phyloP scores from a whole-genome alignment of 1,140 invertebrate species.

The Lasioglossum albipes region DNA sequence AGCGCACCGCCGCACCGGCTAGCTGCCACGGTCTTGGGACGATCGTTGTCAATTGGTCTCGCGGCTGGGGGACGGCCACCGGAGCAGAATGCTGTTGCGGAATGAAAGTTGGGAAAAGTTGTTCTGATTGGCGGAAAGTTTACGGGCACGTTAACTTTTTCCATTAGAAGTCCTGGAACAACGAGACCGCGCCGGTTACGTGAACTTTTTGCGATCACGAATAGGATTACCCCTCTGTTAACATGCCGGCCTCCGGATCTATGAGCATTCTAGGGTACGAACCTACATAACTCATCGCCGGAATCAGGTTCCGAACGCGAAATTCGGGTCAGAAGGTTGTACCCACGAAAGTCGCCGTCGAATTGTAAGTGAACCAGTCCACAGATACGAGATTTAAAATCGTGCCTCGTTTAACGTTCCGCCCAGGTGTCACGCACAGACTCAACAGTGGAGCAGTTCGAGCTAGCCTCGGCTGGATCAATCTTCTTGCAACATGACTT shows the following conservation, averaged over 20 bases:
- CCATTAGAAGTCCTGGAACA: neutral
- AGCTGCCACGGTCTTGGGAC: too few species aligned
- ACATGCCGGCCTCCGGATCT: neutral
- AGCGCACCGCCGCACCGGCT: too few species aligned
- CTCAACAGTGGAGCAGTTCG: too few species aligned
- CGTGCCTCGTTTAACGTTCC: neutral
- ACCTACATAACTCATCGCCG: too few species aligned
- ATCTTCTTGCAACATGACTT: neutral
- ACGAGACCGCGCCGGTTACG: neutral
- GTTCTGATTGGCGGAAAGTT: neutral
- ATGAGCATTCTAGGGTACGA: too few species aligned
- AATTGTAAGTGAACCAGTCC: too few species aligned
- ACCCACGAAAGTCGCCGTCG: too few species aligned
- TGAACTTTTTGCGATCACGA: neutral
- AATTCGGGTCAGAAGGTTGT: too few species aligned
- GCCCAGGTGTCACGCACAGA: too few species aligned
- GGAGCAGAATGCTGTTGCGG: neutral
- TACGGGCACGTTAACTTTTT: neutral
- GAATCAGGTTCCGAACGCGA: too few species aligned
- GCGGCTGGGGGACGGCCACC: neutral
- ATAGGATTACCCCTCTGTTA: neutral
- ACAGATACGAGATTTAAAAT: too few species aligned
- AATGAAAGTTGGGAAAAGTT: constrained; percentile 6
- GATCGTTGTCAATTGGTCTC: too few species aligned
- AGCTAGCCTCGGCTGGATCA: neutral